phyloP scores from a whole-genome alignment of 1,140 invertebrate genomes.

The Cyclina sinensis region DNA sequence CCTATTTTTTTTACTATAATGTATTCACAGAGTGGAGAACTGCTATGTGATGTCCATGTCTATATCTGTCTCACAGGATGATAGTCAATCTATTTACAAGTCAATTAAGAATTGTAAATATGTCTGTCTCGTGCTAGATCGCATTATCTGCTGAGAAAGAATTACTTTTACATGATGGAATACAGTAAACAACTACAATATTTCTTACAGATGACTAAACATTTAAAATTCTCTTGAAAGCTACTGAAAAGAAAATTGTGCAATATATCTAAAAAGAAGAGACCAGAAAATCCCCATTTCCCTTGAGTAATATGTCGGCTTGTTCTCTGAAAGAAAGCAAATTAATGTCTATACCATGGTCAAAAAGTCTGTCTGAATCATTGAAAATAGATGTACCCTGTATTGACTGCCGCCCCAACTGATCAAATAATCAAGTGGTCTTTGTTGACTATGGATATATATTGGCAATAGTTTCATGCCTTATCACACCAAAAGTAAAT shows the following conservation, averaged over 20 bases:
- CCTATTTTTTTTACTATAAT: no score
- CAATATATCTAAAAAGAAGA: neutral
- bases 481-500: slow-evolving; percentile 5
- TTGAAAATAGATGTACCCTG: neutral
- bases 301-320: slow-evolving; percentile 16
- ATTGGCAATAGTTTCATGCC: neutral
- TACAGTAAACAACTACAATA: no score
- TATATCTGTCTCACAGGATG: no score
- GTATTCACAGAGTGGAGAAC: no score
- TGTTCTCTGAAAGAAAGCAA: neutral
- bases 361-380: neutral
- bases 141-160: no score
- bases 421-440: neutral
- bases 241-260: neutral
- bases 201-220: no score
- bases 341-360: neutral
- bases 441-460: neutral
- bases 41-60: no score
- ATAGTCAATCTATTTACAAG: no score
- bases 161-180: no score
- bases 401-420: neutral
- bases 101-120: no score
- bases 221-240: neutral
- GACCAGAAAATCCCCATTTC: neutral
- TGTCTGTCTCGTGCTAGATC: no score